phyloP scores from a whole-genome alignment of 2,888 invertebrate species.

The Drosophila picticornis region DNA sequence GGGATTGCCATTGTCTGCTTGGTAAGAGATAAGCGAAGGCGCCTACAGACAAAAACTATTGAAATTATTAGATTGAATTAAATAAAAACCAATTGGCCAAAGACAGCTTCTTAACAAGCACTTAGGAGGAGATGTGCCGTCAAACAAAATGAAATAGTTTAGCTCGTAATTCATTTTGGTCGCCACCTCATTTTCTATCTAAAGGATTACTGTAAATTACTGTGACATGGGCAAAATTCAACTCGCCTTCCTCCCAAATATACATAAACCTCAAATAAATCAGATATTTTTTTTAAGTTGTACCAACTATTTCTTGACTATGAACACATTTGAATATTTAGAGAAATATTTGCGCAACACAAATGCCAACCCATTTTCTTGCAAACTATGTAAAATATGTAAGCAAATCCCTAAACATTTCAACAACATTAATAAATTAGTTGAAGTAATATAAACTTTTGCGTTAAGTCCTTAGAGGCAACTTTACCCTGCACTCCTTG shows the following conservation, averaged over 20 bases:
- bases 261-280: not conserved
- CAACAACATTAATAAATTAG: conserved; percentile 66
- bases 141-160: not conserved
- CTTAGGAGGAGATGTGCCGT: not conserved
- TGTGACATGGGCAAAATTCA: not conserved
- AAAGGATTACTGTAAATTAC: not conserved
- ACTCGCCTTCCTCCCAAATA: not conserved
- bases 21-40: conserved; percentile 34
- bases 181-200: not conserved
- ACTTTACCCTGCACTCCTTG: not conserved
- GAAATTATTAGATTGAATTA: conserved; percentile 30
- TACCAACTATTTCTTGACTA: conserved; percentile 6
- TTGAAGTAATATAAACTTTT: conserved; percentile 67
- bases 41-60: conserved; percentile 11
- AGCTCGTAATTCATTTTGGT: not conserved
- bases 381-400: not conserved
- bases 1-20: conserved; percentile 45
- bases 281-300: not conserved
- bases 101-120: not conserved
- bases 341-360: not conserved
- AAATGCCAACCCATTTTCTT: not conserved
- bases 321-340: conserved; percentile 20
- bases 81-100: conserved; percentile 37
- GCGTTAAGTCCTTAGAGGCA: conserved; percentile 30
- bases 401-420: conserved; percentile 35